Conservation (phyloP, 2,113 vertebrate genomes). For the Peromyscus californicus region DNA sequence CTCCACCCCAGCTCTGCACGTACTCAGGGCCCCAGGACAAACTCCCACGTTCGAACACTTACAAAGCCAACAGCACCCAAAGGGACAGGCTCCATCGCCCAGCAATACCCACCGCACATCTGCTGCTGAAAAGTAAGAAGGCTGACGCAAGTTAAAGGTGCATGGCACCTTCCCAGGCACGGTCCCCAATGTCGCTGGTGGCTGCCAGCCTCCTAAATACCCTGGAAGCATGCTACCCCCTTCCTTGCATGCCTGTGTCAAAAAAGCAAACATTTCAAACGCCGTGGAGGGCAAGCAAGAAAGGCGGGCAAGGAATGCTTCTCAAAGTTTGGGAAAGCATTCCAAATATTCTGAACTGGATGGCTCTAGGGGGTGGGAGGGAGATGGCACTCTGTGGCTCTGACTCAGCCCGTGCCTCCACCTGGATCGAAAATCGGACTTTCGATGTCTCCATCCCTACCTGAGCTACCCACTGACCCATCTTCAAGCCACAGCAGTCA, state of each 20-base stretch:
- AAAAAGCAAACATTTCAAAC: constrained; percentile 67
- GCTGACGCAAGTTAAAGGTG: neutral
- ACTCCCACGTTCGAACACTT: neutral
- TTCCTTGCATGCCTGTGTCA: constrained; percentile 54
- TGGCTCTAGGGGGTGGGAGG: neutral
- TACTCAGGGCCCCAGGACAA: neutral
- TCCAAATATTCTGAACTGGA: constrained; percentile 37
- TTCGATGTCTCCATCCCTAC: no score
- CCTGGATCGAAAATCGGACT: neutral
- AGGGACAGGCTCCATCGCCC: neutral
- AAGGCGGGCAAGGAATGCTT: constrained; percentile 27
- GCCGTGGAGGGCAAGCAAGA: neutral
- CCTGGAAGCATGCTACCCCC: neutral
- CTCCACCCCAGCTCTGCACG: neutral
- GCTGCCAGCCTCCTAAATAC: constrained; percentile 8
- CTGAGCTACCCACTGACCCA: neutral
- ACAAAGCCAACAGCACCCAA: neutral
- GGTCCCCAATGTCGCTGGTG: neutral
- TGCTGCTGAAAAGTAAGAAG: neutral
- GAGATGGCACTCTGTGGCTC: no score
- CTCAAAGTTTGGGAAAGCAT: constrained; percentile 69
- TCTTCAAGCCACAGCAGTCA: fast-evolving
- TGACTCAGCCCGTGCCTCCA: neutral
- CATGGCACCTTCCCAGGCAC: neutral
- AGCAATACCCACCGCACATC: fast-evolving